Evolutionary conservation across 2,113 vertebrate genomes (phyloP).

Genomic region (Corvus cornix): DNA sequence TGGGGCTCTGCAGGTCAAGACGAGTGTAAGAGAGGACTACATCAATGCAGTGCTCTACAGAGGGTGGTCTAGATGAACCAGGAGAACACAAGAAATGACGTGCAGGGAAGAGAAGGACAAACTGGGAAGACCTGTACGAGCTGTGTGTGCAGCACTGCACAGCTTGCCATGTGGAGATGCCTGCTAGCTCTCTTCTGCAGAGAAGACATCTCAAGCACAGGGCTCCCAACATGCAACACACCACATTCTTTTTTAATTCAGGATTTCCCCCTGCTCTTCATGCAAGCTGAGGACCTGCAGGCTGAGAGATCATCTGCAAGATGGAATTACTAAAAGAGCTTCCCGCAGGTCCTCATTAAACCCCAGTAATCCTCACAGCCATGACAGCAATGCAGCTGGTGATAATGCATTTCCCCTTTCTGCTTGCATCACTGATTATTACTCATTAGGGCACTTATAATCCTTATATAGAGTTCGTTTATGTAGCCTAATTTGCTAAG

Average conservation of each 20-base stretch:
- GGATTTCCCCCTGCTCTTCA: neutral
- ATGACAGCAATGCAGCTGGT: neutral
- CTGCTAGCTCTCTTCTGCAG: neutral
- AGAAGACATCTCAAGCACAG: neutral
- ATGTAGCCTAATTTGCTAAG: neutral
- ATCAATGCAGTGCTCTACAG: neutral
- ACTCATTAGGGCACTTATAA: neutral
- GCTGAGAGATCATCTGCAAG: neutral
- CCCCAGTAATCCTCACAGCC: neutral
- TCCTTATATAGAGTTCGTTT: neutral
- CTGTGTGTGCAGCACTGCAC: neutral
- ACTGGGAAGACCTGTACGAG: neutral
- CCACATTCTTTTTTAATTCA: neutral
- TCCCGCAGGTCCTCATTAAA: neutral
- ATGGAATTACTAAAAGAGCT: neutral
- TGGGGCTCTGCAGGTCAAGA: neutral
- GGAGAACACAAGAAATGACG: neutral
- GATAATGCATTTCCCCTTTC: neutral
- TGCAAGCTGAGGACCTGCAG: neutral
- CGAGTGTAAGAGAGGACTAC: neutral
- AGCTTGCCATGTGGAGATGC: neutral
- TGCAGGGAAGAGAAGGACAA: neutral
- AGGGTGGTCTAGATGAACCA: neutral
- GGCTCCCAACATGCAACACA: neutral
- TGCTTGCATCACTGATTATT: neutral